These are phyloP conservation scores for Ianthella basta DNA, from an alignment of 37 sponge, comb jelly and placozoan species.

Conservation along the genomic window DNA sequence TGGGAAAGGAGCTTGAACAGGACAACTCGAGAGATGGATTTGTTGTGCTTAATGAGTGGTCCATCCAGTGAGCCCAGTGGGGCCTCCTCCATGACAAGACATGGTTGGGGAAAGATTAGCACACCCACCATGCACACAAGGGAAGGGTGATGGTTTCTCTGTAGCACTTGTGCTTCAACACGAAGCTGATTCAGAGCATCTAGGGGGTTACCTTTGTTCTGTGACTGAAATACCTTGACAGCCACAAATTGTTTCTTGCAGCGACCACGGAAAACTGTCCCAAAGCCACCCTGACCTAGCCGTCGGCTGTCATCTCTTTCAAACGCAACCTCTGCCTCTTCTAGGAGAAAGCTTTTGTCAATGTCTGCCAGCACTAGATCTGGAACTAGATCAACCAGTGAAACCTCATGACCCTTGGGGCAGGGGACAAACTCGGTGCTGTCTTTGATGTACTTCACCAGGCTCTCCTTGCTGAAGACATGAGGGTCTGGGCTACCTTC, in stretches of 20 bases:
- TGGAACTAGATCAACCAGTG: slow-evolving; percentile 47
- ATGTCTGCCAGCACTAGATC: slow-evolving; percentile 54
- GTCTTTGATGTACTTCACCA: neutral
- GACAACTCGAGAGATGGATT: slow-evolving; percentile 34
- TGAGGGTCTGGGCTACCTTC: neutral
- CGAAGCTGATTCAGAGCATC: slow-evolving; percentile 45
- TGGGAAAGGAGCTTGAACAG: slow-evolving; percentile 53
- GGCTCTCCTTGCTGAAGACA: slow-evolving; percentile 34
- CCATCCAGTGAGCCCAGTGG: slow-evolving; percentile 48
- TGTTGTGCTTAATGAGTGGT: slow-evolving; percentile 17
- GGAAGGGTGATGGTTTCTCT: slow-evolving; percentile 49
- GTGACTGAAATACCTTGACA: slow-evolving; percentile 59
- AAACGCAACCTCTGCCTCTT: slow-evolving; percentile 58
- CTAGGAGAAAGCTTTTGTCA: slow-evolving; percentile 48
- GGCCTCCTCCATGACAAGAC: slow-evolving; percentile 64
- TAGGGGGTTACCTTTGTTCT: neutral
- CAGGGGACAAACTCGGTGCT: neutral
- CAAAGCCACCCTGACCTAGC: slow-evolving; percentile 86
- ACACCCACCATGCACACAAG: slow-evolving; percentile 63
- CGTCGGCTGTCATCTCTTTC: slow-evolving; percentile 48
- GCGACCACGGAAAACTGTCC: slow-evolving; percentile 76
- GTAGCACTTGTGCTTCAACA: slow-evolving; percentile 37
- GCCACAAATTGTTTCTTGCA: slow-evolving; percentile 72
- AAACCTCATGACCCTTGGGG: slow-evolving; percentile 24
- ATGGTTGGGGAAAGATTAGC: slow-evolving; percentile 12